Evolutionary conservation across 2,888 invertebrate species (phyloP).

Genomic region (Pantelozetes paolii): DNA sequence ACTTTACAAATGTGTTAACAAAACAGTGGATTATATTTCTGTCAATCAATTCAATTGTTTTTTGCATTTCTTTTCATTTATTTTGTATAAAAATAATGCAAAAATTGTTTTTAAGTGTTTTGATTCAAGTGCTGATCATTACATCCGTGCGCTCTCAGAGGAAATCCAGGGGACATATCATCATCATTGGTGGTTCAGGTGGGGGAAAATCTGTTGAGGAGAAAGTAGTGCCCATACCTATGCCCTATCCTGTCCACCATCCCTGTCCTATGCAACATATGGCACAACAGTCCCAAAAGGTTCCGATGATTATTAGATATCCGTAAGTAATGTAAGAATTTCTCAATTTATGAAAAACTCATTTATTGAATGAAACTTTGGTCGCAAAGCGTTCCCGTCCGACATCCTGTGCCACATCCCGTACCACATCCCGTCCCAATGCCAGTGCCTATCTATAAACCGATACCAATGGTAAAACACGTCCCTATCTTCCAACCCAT

Average conservation of each 20-base stretch:
- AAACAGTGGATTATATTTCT: too few relatives aligned
- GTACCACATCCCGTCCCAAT: background rate
- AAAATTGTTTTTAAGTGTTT: conserved; percentile 2
- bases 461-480: conserved; percentile 5
- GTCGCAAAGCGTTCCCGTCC: background rate
- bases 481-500: conserved; percentile 2
- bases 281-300: background rate
- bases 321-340: conserved; percentile 15
- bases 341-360: background rate
- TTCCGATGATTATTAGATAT: background rate
- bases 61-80: background rate
- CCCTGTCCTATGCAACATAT: background rate
- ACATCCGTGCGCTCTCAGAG: background rate
- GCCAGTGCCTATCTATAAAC: conserved; percentile 19
- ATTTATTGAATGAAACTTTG: background rate
- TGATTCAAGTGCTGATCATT: conserved; percentile 8
- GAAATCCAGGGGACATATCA: conserved; percentile 33
- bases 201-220: background rate
- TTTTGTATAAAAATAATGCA: conserved; percentile 5
- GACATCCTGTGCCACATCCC: background rate
- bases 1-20: background rate
- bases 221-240: conserved; percentile 14
- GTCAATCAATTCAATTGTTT: background rate
- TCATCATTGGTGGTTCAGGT: conserved; percentile 16
- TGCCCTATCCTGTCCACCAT: conserved; percentile 4